phyloP scores from a whole-genome alignment of 1,140 invertebrate genomes.

The Ips typographus region DNA sequence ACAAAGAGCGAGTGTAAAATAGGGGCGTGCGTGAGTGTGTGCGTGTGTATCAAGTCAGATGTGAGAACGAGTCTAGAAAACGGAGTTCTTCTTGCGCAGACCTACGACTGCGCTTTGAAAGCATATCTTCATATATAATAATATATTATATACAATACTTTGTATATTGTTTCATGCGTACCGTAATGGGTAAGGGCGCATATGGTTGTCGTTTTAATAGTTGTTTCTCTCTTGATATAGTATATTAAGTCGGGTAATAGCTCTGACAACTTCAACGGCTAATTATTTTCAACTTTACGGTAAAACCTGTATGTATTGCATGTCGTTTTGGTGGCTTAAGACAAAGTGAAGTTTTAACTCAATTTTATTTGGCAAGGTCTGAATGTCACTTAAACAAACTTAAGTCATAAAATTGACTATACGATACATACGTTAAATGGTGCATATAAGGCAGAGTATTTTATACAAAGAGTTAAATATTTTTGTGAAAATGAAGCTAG shows the following conservation, averaged over 20 bases:
- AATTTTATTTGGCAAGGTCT: too few relatives aligned
- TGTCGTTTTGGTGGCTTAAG: too few relatives aligned
- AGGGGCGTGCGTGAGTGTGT: conserved; percentile 15
- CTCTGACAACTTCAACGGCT: background rate
- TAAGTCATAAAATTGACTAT: too few relatives aligned
- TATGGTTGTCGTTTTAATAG: conserved; percentile 14
- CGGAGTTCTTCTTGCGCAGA: conserved; percentile 4
- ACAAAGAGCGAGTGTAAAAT: conserved; percentile 8
- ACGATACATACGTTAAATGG: too few relatives aligned
- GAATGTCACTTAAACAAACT: too few relatives aligned
- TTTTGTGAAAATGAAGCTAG: too few relatives aligned
- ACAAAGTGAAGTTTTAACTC: too few relatives aligned
- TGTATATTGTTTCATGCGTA: conserved; percentile 14
- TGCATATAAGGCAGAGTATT: too few relatives aligned
- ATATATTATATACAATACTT: background rate
- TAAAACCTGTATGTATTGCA: too few relatives aligned
- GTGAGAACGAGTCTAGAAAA: background rate
- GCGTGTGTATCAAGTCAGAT: conserved; percentile 18
- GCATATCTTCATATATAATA: conserved; percentile 31
- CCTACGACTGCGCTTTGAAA: conserved; percentile 9
- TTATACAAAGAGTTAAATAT: too few relatives aligned
- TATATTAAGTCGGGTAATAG: conserved; percentile 6
- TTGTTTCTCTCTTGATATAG: conserved; percentile 18
- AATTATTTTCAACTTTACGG: too few relatives aligned
- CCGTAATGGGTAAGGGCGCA: conserved; percentile 10